These are phyloP conservation scores for Notolepis coatsorum DNA, from an alignment of 2,797 vertebrate genomes.

Conservation along the genomic window DNA sequence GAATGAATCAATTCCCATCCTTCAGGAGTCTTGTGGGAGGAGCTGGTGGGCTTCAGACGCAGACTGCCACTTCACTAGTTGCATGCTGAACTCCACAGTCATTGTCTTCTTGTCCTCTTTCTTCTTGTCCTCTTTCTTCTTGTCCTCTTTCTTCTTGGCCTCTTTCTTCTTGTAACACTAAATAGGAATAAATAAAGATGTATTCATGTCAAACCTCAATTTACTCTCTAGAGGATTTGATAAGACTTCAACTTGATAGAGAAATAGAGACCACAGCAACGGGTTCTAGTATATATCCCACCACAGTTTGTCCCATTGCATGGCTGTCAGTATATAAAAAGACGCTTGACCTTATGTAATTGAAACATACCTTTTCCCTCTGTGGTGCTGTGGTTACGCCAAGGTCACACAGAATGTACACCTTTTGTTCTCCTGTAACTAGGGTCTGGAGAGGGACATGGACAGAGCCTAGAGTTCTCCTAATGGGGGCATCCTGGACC, in stretches of 20 bases:
- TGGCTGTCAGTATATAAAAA: background rate
- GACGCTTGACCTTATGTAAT: background rate
- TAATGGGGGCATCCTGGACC: conserved; percentile 77
- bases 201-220: background rate
- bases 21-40: background rate
- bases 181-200: background rate
- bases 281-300: background rate
- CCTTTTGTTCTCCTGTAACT: conserved; percentile 57
- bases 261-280: background rate
- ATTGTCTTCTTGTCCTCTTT: conserved; percentile 47
- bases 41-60: conserved; percentile 26
- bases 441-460: conserved; percentile 78
- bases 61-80: conserved; percentile 75
- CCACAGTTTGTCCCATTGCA: conserved; percentile 13
- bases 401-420: conserved; percentile 80
- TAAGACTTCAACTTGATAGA: background rate
- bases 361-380: conserved; percentile 59
- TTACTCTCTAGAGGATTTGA: no score
- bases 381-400: conserved; percentile 43
- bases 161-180: background rate
- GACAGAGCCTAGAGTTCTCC: conserved; percentile 67
- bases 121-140: background rate
- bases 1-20: background rate
- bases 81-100: conserved; percentile 80
- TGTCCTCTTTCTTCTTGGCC: conserved; percentile 48